A percentile compares a stretch with the other conserved stretches of the same genome.
phyloP scores from a whole-genome alignment of 2,797 vertebrate species.

The Threskiornis aethiopicus region DNA sequence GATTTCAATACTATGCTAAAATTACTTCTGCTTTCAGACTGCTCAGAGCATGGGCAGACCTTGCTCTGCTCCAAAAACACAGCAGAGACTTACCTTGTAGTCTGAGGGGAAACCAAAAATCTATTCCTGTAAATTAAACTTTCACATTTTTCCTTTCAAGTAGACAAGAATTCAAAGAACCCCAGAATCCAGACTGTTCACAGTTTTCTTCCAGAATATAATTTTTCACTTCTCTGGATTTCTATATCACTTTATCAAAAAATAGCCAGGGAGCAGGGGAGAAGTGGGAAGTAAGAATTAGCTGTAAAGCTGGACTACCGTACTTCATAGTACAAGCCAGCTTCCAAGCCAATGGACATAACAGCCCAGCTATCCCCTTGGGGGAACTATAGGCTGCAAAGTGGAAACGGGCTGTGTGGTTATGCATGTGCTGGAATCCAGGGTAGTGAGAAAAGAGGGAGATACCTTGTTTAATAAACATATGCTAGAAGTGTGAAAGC shows the following conservation, averaged over 20 bases:
- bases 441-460: not conserved
- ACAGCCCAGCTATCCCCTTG: not conserved
- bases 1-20: not conserved
- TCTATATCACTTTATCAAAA: not conserved
- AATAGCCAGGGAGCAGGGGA: not conserved
- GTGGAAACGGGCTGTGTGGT: not conserved
- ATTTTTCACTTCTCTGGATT: not conserved
- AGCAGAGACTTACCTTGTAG: not conserved
- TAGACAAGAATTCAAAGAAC: not conserved
- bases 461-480: conserved; percentile 44
- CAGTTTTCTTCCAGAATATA: not conserved
- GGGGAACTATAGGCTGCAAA: not conserved
- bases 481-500: conserved; percentile 68
- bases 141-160: not conserved
- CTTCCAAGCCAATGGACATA: not conserved
- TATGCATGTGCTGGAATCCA: not conserved
- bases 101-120: not conserved
- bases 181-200: not conserved
- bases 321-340: not conserved
- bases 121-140: not conserved
- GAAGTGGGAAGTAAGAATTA: not conserved
- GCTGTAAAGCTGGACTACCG: not conserved
- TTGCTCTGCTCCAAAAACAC: not conserved
- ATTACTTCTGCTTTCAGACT: not conserved
- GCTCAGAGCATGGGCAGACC: not conserved